Evolutionary conservation across 2,113 vertebrate species (phyloP), one percentile per base, ranked within the genome.

Genomic region (Terrapene triunguis): DNA sequence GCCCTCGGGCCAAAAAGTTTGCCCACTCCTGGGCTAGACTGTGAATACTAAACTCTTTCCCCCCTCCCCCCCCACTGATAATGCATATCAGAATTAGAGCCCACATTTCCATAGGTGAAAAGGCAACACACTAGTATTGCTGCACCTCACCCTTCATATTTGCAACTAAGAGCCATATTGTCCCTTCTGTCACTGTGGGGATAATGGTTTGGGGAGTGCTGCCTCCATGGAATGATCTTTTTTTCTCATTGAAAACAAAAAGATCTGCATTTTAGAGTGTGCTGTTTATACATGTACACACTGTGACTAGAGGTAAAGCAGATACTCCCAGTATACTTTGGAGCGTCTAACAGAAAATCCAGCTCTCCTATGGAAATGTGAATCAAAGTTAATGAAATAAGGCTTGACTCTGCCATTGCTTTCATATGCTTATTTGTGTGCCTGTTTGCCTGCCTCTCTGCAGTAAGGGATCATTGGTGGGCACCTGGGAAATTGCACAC

Each of bases 401-500:
- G 17, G 14, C 32, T 69, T 82, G 27, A 4, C 9, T 11, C 0
- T 17, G 74, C 25, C 3, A 10, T 35, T 22, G 6, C 50, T 47
- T 38, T 48, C 22, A 0, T 9, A 74, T 0, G 0, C 13, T 65
- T 8, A 32, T 5, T 13, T 79, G 53, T 48, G 4, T 74, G 38
- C 82, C 78, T 21, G 5, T 51, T 93, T 44, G n/a, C 24, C 93
- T 82, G 83, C 85, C 81, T 57, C 27, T 55, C 35, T 84, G 47
- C 81, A 9, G 1, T 0, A 0, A 2, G 50, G 5, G 0, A 3
- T 25, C 0, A 0, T 0, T 53, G 79, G 9, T 93, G 88, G 55
- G 47, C 19, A 19, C 3, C 62, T 1, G 0, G 3, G 38, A 50
- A 4, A 29, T 82, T 91, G 94, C 76, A 59, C 19, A 55, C 55